Percentiles rank a stretch among this genome's conserved stretches.
These are phyloP conservation scores for Calyptomena viridis DNA, from an alignment of 2,113 vertebrate species.

Conservation along the genomic window DNA sequence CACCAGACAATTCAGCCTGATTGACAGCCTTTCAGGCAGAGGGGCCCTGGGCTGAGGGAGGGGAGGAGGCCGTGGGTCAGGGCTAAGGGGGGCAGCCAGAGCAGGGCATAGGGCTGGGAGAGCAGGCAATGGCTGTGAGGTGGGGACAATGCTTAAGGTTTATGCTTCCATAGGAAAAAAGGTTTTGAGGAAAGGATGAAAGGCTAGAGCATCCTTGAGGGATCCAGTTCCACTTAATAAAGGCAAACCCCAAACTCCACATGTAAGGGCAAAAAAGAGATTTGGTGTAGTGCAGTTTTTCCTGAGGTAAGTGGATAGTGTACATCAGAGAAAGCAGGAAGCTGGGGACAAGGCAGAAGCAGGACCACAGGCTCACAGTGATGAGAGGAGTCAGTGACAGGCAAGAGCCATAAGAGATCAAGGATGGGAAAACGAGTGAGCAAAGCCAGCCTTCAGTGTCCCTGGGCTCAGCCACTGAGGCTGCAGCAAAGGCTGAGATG, in stretches of 20 bases:
- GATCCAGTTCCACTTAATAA: not conserved
- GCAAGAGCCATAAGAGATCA: not conserved
- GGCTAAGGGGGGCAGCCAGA: not conserved
- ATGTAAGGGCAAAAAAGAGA: not conserved
- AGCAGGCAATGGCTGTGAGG: not conserved
- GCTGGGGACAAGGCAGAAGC: not conserved
- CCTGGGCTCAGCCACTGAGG: not conserved
- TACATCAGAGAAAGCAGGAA: not conserved
- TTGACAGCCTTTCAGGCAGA: slow-evolving; percentile 58
- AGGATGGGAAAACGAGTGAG: not conserved
- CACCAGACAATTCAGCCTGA: slow-evolving; percentile 66
- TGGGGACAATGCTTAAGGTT: not conserved
- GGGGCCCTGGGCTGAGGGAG: slow-evolving; percentile 31
- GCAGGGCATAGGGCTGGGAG: not conserved
- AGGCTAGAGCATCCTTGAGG: not conserved
- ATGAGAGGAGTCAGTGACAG: not conserved
- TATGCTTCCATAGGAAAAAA: not conserved
- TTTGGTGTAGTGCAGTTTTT: not conserved
- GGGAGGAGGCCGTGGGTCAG: not conserved
- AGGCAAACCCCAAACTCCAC: not conserved
- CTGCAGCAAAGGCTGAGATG: not conserved
- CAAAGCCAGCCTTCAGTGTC: not conserved
- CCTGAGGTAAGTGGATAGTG: not conserved
- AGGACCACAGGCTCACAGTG: not conserved
- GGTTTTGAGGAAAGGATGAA: not conserved